Conservation (phyloP, 2,888 invertebrate genomes). For the Sarcophaga rosellei region DNA sequence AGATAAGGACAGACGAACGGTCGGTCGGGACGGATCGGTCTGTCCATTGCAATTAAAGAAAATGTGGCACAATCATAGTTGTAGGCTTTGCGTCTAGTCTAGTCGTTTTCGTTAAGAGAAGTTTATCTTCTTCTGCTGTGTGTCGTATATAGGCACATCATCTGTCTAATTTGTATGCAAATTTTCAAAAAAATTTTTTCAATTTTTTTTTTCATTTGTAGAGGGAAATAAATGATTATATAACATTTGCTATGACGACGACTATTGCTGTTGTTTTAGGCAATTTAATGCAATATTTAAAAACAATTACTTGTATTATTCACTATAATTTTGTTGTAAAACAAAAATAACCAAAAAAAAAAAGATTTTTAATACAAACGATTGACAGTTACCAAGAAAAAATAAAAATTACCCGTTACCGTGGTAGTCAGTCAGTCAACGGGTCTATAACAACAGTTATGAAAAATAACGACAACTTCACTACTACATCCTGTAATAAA, state of each 20-base stretch:
- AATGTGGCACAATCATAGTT: background rate
- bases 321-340: background rate
- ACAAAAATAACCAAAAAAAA: background rate
- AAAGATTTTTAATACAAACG: background rate
- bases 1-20: too few species aligned
- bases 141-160: background rate
- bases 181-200: background rate
- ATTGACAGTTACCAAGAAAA: background rate
- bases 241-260: background rate
- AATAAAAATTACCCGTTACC: background rate
- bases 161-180: background rate
- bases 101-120: background rate
- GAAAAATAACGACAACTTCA: background rate
- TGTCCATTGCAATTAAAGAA: background rate
- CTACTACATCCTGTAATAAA: conserved; percentile 48
- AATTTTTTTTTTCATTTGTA: too few species aligned
- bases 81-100: background rate
- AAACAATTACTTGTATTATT: background rate
- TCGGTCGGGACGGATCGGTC: background rate
- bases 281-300: background rate
- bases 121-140: background rate
- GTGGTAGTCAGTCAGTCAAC: background rate
- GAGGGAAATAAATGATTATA: background rate
- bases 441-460: background rate
- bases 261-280: background rate